Evolutionary conservation across 1,140 invertebrate genomes (phyloP), one percentile per base, ranked within the genome.

Genomic region (fruit fly (Drosophila melanogaster)): DNA sequence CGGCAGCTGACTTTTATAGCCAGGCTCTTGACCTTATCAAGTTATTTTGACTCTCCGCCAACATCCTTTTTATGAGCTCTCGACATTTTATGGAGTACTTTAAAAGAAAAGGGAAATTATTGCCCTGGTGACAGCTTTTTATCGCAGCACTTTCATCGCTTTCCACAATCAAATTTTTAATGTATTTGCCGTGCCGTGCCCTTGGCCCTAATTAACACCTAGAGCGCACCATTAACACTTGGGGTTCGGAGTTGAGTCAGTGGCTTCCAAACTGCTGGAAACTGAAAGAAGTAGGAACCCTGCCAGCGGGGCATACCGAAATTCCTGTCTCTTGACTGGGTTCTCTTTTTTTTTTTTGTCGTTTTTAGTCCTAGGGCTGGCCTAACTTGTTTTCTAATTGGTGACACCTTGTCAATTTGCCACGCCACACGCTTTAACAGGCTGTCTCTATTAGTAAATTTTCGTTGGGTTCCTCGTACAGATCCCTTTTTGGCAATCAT

Each of bases 361-460:
- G 30, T 30, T 8, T 10, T 50, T 7, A 15, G 30, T 62, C 58
- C 54, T 50, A 38, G 22, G 71, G 56, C 43, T 56, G 55, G 43
- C 49, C 76, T 85, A 85, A 86, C 81, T 77, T 85, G 81, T 81
- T 81, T 85, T 87, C 79, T 89, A 89, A 89, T 89, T 90, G 84
- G 85, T 89, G 84, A 89, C 84, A 89, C 84, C 85, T 90, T 67
- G 77, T 89, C 79, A 74, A 87, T 87, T 87, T 79, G 84, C 66
- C 79, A 87, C 77, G 84, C 76, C 85, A 66, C 66, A 89, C 83
- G 83, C 84, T 87, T 87, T 86, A 87, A 86, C 77, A 79, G 62
- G 71, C 79, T 64, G 64, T 71, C 75, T 86, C 78, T 77, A 71
- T 81, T 81, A 79, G 83, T 76, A 43, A 59, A 19, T 50, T n/a